Evolutionary conservation across 2,113 vertebrate species (phyloP).

Genomic region (Ardeotis arabs): DNA sequence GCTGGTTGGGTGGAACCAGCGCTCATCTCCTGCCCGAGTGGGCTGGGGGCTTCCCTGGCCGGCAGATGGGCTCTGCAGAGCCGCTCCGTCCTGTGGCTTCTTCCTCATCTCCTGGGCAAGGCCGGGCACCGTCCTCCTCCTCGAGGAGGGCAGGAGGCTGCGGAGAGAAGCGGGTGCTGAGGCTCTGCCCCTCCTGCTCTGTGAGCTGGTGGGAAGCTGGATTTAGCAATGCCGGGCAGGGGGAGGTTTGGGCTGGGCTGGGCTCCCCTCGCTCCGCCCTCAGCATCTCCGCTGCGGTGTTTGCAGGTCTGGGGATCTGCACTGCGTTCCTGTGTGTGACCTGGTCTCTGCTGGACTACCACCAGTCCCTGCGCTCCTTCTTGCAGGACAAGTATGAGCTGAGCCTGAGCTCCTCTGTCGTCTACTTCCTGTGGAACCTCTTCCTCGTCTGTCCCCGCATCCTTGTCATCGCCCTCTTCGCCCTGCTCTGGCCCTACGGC

Average conservation of each 20-base stretch:
- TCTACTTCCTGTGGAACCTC: slow-evolving; percentile 95
- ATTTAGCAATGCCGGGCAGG: background rate
- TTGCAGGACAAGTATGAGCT: slow-evolving; percentile 83
- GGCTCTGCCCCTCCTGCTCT: background rate
- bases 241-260: background rate
- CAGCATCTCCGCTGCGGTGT: background rate
- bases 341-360: slow-evolving; percentile 94
- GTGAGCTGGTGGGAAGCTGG: fast-evolving
- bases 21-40: fast-evolving
- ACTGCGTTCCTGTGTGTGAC: slow-evolving; percentile 84
- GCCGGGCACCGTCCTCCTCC: background rate
- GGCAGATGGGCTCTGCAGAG: background rate
- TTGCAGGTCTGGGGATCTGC: slow-evolving; percentile 82
- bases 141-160: fast-evolving
- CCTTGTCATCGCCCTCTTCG: slow-evolving; percentile 81
- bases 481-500: slow-evolving; percentile 76
- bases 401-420: slow-evolving; percentile 66
- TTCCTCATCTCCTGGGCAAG: background rate
- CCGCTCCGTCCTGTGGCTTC: fast-evolving
- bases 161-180: background rate
- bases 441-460: slow-evolving; percentile 88
- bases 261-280: fast-evolving
- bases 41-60: background rate
- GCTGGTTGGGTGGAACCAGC: background rate
- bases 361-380: slow-evolving; percentile 89